phyloP scores from a whole-genome alignment of 2,797 vertebrate species.

The Euthynnus affinis region DNA sequence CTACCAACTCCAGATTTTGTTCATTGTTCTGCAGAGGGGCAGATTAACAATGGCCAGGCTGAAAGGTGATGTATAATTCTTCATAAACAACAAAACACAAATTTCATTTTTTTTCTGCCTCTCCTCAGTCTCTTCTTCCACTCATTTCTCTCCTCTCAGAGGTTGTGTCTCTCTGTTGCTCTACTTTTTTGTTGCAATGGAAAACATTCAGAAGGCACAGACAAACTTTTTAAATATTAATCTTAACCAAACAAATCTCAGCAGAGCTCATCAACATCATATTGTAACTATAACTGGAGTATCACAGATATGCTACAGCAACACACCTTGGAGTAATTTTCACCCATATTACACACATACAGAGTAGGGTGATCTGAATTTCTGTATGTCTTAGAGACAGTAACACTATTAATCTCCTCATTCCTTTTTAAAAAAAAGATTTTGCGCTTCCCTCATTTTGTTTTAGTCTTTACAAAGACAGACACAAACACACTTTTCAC shows the following conservation, averaged over 20 bases:
- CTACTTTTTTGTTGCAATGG: neutral
- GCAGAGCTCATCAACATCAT: too few species aligned
- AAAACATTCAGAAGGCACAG: neutral
- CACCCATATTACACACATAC: neutral
- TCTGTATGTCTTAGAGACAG: conserved; percentile 17
- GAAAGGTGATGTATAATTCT: neutral
- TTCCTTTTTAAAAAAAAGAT: conserved; percentile 22
- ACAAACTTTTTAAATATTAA: neutral
- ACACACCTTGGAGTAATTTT: neutral
- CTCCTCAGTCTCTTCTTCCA: neutral
- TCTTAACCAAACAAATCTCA: conserved; percentile 5
- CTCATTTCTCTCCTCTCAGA: neutral
- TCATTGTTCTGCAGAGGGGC: neutral
- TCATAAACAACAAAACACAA: neutral
- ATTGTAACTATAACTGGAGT: neutral
- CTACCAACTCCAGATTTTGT: neutral
- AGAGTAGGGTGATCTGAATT: neutral
- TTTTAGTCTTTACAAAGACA: conserved; percentile 15
- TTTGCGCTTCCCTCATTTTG: conserved; percentile 20
- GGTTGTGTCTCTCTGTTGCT: neutral
- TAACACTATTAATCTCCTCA: conserved; percentile 7
- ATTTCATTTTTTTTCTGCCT: neutral
- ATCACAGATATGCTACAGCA: neutral
- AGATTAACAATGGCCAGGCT: conserved; percentile 1
- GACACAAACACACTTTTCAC: neutral